Percentiles rank a stretch among this genome's conserved stretches.
These are phyloP conservation scores for Maniola jurtina DNA, from an alignment of 1,140 invertebrate genomes.

Conservation along the genomic window DNA sequence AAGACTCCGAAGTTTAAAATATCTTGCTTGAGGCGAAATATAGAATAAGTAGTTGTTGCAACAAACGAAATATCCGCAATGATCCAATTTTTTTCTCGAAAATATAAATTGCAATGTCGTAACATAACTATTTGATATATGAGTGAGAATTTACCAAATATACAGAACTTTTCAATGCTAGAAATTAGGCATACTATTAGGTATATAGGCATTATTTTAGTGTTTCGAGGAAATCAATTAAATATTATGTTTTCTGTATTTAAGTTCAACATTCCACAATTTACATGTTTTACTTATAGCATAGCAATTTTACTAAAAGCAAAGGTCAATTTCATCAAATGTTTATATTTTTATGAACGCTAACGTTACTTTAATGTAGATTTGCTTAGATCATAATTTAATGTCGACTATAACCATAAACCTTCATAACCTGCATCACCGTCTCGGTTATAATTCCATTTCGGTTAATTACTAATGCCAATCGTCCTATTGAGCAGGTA, in stretches of 20 bases:
- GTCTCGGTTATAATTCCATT: constrained; percentile 1
- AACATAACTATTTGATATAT: neutral
- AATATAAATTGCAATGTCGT: neutral
- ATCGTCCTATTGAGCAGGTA: constrained; percentile 1
- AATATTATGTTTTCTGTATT: no score
- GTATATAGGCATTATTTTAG: no score
- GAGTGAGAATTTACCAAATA: neutral
- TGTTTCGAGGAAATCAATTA: no score
- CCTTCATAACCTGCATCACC: neutral
- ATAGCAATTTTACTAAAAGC: no score
- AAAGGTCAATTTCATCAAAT: no score
- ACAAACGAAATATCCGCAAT: no score
- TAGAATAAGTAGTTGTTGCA: neutral
- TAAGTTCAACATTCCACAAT: no score
- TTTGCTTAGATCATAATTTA: neutral
- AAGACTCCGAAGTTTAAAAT: neutral
- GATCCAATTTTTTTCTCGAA: neutral
- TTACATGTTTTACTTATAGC: no score
- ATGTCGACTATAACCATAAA: neutral
- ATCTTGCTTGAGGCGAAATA: neutral
- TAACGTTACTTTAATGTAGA: neutral
- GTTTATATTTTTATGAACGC: no score
- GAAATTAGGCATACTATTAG: no score
- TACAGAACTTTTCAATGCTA: neutral
- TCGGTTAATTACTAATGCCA: neutral